A percentile compares a stretch with the other conserved stretches of the same genome.
phyloP scores from a whole-genome alignment of 2,113 vertebrate genomes.

The Eulacestoma nigropectus region DNA sequence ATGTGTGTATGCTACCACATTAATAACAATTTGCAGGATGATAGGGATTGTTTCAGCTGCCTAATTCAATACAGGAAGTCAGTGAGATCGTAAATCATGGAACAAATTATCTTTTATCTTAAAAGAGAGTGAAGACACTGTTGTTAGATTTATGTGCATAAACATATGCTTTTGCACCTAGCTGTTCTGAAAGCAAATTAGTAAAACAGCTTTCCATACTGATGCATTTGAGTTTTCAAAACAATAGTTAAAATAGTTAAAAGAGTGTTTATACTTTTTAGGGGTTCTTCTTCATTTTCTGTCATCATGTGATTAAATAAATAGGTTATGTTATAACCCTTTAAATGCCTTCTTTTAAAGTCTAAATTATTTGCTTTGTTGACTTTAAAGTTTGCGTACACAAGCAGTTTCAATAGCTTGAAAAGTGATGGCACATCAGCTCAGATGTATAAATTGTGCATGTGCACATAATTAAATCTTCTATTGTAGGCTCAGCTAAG shows the following conservation, averaged over 20 bases:
- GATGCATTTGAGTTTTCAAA: neutral
- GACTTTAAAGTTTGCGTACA: neutral
- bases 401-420: neutral
- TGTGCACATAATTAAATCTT: neutral
- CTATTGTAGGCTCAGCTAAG: neutral
- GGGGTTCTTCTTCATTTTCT: neutral
- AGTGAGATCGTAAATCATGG: neutral
- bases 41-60: neutral
- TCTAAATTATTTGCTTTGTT: neutral
- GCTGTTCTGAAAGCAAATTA: neutral
- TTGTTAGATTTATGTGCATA: neutral
- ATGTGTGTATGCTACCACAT: neutral
- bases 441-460: neutral
- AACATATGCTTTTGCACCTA: neutral
- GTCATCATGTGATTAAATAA: neutral
- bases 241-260: neutral
- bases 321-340: neutral
- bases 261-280: neutral
- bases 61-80: neutral
- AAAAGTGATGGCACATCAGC: neutral
- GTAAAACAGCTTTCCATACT: neutral
- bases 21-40: neutral
- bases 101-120: slow-evolving; percentile 32
- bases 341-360: neutral
- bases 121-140: neutral